phyloP scores from a whole-genome alignment of 1,140 invertebrate species.

The Condylostylus longicornis region DNA sequence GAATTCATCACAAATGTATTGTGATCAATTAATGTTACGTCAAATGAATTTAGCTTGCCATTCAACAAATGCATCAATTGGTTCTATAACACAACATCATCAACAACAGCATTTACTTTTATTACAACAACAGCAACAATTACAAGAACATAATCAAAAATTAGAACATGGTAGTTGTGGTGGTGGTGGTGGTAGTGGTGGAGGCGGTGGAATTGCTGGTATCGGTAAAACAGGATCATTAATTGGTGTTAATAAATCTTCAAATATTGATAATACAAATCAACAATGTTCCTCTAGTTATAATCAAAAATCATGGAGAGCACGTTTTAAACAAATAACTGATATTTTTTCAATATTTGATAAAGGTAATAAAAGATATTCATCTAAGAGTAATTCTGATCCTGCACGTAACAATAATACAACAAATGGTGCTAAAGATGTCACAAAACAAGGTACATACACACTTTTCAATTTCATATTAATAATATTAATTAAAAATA shows the following conservation, averaged over 20 bases:
- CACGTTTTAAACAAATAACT: constrained; percentile 26
- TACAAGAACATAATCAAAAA: constrained; percentile 7
- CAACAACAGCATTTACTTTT: constrained; percentile 3
- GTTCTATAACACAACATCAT: constrained; percentile 1
- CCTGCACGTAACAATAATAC: constrained; percentile 12
- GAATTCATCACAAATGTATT: constrained; percentile 17
- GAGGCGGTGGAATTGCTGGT: constrained; percentile 1
- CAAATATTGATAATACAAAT: too few relatives aligned
- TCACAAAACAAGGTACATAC: not conserved
- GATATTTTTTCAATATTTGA: constrained; percentile 30
- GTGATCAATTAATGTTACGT: too few relatives aligned
- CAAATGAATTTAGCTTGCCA: too few relatives aligned
- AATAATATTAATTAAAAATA: too few relatives aligned
- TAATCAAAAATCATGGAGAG: constrained; percentile 26
- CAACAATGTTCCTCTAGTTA: too few relatives aligned
- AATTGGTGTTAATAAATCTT: too few relatives aligned
- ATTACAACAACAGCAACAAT: constrained; percentile 3
- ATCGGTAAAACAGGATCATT: too few relatives aligned
- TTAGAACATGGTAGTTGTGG: not conserved
- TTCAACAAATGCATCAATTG: constrained; percentile 4
- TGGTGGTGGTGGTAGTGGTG: not conserved
- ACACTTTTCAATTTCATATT: too few relatives aligned
- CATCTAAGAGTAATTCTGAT: constrained; percentile 22
- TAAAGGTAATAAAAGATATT: constrained; percentile 27
- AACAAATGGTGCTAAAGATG: constrained; percentile 12